These are phyloP conservation scores for Theristicus caerulescens DNA, from an alignment of 2,113 vertebrate species.

Conservation along the genomic window DNA sequence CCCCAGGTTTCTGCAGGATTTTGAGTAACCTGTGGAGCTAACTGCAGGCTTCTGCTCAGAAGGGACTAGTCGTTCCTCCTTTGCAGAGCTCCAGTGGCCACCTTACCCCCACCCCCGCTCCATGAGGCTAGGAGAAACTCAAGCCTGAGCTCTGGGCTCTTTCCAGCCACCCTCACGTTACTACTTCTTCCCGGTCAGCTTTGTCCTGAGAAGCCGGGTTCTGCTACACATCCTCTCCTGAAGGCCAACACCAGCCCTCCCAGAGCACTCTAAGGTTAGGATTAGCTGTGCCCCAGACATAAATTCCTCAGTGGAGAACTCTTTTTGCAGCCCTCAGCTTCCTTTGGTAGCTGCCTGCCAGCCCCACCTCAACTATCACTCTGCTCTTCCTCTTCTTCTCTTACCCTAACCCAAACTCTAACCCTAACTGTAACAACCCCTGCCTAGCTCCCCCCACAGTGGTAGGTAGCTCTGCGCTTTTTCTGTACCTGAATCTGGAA, in stretches of 20 bases:
- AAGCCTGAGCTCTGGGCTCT: neutral
- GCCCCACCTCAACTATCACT: neutral
- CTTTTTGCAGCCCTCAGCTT: neutral
- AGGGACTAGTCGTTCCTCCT: neutral
- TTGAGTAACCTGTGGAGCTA: neutral
- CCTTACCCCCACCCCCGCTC: neutral
- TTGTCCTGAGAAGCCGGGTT: neutral
- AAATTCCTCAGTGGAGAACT: neutral
- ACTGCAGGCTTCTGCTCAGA: neutral
- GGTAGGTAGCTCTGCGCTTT: neutral
- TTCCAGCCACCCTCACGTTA: neutral
- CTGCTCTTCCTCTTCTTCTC: neutral
- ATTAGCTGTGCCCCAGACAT: neutral
- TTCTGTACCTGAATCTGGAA: neutral
- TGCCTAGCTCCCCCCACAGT: neutral
- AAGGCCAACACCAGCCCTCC: neutral
- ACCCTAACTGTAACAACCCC: neutral
- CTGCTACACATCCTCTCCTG: neutral
- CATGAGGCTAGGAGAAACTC: neutral
- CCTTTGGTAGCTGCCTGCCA: neutral
- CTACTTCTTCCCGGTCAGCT: neutral
- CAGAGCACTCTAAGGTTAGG: neutral
- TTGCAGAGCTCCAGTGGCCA: accelerated
- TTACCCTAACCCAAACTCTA: neutral
- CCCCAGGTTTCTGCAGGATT: neutral